Evolutionary conservation across 2,888 invertebrate genomes (phyloP), one percentile per base, ranked within the genome.

Genomic region (Resseliella maxima): DNA sequence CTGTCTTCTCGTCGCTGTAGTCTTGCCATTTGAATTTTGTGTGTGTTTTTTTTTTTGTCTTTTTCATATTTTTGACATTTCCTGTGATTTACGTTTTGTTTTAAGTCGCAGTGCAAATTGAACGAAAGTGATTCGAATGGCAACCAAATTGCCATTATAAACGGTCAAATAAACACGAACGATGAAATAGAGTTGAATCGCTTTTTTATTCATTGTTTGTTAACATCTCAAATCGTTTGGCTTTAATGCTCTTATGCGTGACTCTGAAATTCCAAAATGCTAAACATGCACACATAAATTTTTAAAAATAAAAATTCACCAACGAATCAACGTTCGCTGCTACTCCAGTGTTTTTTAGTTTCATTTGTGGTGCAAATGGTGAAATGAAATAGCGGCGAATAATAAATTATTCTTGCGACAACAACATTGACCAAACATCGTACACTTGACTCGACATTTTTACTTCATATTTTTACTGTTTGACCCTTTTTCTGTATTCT

Each of bases 401-500:
- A 83, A 38, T 83, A 38, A 83, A 83, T 83, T 83, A 83, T 83
- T 83, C 83, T 83, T 38, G 83, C 83, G 83, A 83, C 83, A 38
- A 83, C 41, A 83, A 83, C 83, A 83, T 83, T 83, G 83, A 83
- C 83, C 38, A 38, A n/a, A 38, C 83, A 12, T 83, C 38, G 38
- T 83, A 38, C 83, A 83, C 83, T 83, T 83, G 83, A 83, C 24
- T 83, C 38, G 21, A n/a, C 38, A n/a, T n/a, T 36, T 36, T 83
- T 38, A 36, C 15, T 36, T 36, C 35, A 81, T 36, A 36, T 36
- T 36, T 81, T 36, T 18, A 59, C 31, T n/a, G 36, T n/a, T 83
- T 38, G n/a, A 83, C 83, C 24, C 83, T 36, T 83, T 83, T n/a
- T 38, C 24, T 38, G 83, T 38, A 38, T 38, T 0, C n/a, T 38